These are phyloP conservation scores for Mesitornis unicolor DNA, from an alignment of 2,113 vertebrate species.

Conservation along the genomic window DNA sequence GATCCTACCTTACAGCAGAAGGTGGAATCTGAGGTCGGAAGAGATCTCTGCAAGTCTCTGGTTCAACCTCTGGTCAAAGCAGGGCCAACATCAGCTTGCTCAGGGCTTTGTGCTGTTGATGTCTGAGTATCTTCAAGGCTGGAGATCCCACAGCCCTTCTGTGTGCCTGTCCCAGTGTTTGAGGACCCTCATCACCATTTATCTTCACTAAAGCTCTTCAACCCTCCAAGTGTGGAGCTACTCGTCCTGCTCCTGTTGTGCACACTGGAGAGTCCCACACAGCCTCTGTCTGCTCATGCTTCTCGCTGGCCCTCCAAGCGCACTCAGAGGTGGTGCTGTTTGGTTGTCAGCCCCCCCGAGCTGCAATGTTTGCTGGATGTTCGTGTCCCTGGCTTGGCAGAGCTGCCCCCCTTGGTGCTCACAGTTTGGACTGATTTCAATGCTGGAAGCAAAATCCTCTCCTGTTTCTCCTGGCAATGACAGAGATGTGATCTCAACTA, in stretches of 20 bases:
- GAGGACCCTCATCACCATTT: not conserved
- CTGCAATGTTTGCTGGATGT: not conserved
- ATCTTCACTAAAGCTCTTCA: not conserved
- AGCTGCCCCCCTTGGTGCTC: not conserved
- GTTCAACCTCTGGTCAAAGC: not conserved
- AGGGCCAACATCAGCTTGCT: not conserved
- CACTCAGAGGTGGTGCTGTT: accelerated
- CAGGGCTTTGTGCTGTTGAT: not conserved
- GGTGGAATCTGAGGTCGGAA: not conserved
- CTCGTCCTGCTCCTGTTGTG: not conserved
- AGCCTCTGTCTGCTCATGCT: not conserved
- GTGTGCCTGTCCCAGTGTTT: not conserved
- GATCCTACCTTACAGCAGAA: not conserved
- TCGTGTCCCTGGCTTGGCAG: accelerated
- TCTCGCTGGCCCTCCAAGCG: not conserved
- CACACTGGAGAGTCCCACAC: too few relatives aligned
- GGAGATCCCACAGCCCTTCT: not conserved
- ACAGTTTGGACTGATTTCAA: not conserved
- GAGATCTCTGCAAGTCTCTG: not conserved
- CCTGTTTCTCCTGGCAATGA: not conserved
- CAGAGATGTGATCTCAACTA: not conserved
- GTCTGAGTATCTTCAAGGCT: not conserved
- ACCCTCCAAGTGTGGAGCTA: not conserved
- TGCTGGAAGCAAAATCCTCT: not conserved
- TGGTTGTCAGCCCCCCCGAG: not conserved